These are phyloP conservation scores for Orchestia grillus DNA, from an alignment of 1,140 invertebrate genomes.

Conservation along the genomic window DNA sequence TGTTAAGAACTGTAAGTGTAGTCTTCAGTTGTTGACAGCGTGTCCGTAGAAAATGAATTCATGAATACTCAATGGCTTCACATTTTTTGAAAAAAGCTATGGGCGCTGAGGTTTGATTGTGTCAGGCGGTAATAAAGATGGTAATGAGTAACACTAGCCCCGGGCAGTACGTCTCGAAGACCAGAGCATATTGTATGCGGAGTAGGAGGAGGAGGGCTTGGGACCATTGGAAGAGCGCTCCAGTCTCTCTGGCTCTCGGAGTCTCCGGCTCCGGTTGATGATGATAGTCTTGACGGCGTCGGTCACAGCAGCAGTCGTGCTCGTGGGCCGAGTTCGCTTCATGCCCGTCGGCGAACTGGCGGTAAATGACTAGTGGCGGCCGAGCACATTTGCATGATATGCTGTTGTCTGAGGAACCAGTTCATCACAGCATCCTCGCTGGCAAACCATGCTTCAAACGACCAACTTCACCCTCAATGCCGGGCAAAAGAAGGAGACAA, in stretches of 20 bases:
- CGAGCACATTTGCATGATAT: conserved; percentile 54
- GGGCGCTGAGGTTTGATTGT: conserved; percentile 39
- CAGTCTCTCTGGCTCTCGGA: neutral
- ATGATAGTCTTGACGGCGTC: conserved; percentile 49
- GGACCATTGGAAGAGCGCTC: conserved; percentile 5
- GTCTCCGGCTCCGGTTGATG: conserved; percentile 42
- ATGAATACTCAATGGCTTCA: conserved; percentile 2
- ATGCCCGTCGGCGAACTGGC: conserved; percentile 26
- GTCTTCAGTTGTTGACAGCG: neutral
- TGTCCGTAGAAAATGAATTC: neutral
- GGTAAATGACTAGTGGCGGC: conserved; percentile 54
- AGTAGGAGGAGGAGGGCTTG: conserved; percentile 31
- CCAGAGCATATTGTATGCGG: conserved; percentile 36
- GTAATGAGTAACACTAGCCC: conserved; percentile 42
- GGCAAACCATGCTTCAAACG: conserved; percentile 18
- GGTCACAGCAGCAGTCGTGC: conserved; percentile 49
- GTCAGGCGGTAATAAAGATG: conserved; percentile 48
- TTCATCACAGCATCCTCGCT: conserved; percentile 52
- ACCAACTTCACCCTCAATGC: conserved; percentile 52
- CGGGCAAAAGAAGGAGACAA: conserved; percentile 50
- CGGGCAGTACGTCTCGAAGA: conserved; percentile 24
- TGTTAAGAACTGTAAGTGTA: neutral
- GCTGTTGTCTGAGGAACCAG: conserved; percentile 55
- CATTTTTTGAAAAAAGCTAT: conserved; percentile 16
- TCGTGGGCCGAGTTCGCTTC: conserved; percentile 46